Evolutionary conservation across 2,888 invertebrate genomes (phyloP).

Genomic region (Plemyria rubiginata): DNA sequence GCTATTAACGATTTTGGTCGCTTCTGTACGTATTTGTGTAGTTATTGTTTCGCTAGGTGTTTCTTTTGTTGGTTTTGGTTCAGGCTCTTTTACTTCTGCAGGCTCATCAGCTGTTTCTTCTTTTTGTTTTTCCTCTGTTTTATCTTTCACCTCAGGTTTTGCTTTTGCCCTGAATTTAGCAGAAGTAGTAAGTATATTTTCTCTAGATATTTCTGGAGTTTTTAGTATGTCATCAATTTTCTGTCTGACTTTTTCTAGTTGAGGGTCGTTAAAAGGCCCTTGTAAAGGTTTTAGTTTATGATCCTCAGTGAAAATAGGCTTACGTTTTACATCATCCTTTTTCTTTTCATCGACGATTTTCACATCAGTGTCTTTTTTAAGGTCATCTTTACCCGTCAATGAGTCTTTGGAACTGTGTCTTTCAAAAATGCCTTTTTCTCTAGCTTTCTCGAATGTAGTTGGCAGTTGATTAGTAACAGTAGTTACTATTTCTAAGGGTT

Average conservation of each 20-base stretch:
- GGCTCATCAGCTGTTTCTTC: conserved; percentile 58
- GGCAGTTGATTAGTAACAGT: conserved; percentile 83
- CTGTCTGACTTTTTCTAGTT: conserved; percentile 77
- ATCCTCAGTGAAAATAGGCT: conserved; percentile 63
- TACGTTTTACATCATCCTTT: conserved; percentile 42
- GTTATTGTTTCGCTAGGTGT: conserved; percentile 49
- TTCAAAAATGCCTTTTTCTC: conserved; percentile 79
- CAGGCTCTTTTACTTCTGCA: conserved; percentile 61
- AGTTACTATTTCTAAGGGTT: conserved; percentile 82
- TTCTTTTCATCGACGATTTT: conserved; percentile 46
- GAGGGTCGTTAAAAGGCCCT: conserved; percentile 78
- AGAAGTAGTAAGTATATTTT: conserved; percentile 68
- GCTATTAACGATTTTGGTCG: conserved; percentile 74
- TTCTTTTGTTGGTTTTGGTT: conserved; percentile 53
- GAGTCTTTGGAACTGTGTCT: conserved; percentile 77
- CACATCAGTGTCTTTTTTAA: conserved; percentile 43
- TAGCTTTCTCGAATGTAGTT: conserved; percentile 76
- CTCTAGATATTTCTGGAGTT: conserved; percentile 77
- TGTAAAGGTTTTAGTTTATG: conserved; percentile 73
- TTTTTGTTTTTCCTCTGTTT: conserved; percentile 60
- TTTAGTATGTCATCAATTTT: conserved; percentile 79
- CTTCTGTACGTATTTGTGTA: conserved; percentile 67
- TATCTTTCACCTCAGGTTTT: conserved; percentile 53
- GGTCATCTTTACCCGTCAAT: conserved; percentile 63
- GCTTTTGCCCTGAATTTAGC: conserved; percentile 55